Evolutionary conservation across 2,888 invertebrate species (phyloP).

Genomic region (Ptycholaimellus sp.): DNA sequence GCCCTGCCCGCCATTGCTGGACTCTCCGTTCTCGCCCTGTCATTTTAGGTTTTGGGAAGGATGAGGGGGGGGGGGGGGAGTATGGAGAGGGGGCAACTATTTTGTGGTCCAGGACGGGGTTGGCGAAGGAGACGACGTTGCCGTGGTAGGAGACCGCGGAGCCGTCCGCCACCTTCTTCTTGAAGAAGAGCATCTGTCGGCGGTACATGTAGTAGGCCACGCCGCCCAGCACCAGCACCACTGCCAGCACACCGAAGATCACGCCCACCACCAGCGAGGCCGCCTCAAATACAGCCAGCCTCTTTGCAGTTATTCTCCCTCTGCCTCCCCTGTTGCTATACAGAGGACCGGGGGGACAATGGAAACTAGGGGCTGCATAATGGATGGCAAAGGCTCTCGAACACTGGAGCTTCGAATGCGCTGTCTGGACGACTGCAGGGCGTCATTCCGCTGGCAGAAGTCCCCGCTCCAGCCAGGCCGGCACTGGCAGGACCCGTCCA

Average conservation of each 20-base stretch:
- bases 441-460: slow-evolving; percentile 38
- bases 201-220: slow-evolving; percentile 3
- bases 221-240: background rate
- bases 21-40: slow-evolving; percentile 5
- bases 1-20: background rate
- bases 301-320: background rate
- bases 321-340: background rate
- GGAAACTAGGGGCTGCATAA: no score
- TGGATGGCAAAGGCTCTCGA: no score
- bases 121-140: slow-evolving; percentile 24
- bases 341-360: background rate
- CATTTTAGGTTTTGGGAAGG: no score
- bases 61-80: background rate
- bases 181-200: slow-evolving; percentile 12
- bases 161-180: slow-evolving; percentile 20
- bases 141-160: slow-evolving; percentile 23
- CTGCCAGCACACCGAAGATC: background rate
- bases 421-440: no score
- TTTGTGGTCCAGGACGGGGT: slow-evolving; percentile 19
- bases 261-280: background rate
- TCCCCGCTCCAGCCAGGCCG: slow-evolving; percentile 45
- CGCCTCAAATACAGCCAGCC: background rate
- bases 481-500: slow-evolving; percentile 43
- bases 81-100: background rate
- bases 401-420: no score